Evolutionary conservation across 2,888 invertebrate genomes (phyloP).

Genomic region (Chymomyza procnemis): DNA sequence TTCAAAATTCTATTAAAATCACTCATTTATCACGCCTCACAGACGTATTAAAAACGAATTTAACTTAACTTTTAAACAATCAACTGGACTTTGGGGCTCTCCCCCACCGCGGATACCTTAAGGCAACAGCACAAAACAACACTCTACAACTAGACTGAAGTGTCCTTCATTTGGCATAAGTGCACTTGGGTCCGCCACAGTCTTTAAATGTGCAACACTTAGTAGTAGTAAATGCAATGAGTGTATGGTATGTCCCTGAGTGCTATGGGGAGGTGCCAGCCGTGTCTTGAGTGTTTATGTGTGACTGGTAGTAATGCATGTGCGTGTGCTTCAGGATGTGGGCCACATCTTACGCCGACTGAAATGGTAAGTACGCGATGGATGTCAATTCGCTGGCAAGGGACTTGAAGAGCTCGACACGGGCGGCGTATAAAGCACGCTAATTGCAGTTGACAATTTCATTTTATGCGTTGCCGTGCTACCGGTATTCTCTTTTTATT

Average conservation of each 20-base stretch:
- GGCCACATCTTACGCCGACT: slow-evolving; percentile 23
- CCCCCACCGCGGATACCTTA: neutral
- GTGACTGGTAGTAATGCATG: neutral
- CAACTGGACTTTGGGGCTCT: neutral
- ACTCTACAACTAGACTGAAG: slow-evolving; percentile 27
- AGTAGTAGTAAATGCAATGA: slow-evolving; percentile 25
- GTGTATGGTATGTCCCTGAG: slow-evolving; percentile 46
- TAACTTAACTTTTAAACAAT: neutral
- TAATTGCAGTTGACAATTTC: slow-evolving; percentile 64
- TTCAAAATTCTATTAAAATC: too few relatives aligned
- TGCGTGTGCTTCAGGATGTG: neutral
- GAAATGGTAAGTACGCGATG: slow-evolving; percentile 21
- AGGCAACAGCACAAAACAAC: neutral
- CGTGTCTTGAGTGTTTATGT: slow-evolving; percentile 23
- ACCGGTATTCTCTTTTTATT: neutral
- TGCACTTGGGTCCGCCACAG: slow-evolving; percentile 43
- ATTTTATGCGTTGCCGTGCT: slow-evolving; percentile 22
- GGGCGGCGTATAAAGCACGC: slow-evolving; percentile 52
- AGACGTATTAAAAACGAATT: too few relatives aligned
- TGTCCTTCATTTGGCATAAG: slow-evolving; percentile 45
- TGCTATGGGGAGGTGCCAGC: slow-evolving; percentile 22
- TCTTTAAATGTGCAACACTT: slow-evolving; percentile 48
- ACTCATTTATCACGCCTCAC: too few relatives aligned
- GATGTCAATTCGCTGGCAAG: slow-evolving; percentile 19
- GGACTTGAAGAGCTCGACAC: neutral